phyloP scores from a whole-genome alignment of 2,888 invertebrate species.

The Sinopyrophorus schimmeli region DNA sequence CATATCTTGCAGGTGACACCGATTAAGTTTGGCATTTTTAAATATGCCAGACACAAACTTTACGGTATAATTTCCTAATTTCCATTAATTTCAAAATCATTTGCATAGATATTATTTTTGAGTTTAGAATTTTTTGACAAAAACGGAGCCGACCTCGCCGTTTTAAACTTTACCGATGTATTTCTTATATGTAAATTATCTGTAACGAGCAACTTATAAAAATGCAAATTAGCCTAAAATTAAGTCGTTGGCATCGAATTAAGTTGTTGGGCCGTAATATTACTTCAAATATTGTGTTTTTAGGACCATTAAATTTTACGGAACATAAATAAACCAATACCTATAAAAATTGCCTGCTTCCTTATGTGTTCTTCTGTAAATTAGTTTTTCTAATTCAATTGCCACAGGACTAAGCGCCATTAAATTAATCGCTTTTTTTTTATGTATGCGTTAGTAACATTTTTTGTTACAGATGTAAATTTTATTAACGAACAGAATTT shows the following conservation, averaged over 20 bases:
- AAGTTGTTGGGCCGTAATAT: constrained; percentile 25
- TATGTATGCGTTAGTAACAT: no score
- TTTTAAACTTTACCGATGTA: constrained; percentile 34
- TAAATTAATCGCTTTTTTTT: no score
- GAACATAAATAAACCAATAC: constrained; percentile 8
- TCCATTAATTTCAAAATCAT: constrained; percentile 36
- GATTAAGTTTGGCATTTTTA: constrained; percentile 24
- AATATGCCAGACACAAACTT: constrained; percentile 25
- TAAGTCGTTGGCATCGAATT: constrained; percentile 34
- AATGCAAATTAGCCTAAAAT: constrained; percentile 38
- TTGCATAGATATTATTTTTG: constrained; percentile 37
- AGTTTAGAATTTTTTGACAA: constrained; percentile 33
- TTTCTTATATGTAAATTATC: constrained; percentile 38
- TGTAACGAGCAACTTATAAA: constrained; percentile 35
- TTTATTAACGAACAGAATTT: no score
- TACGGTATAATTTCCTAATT: constrained; percentile 40
- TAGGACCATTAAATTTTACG: constrained; percentile 18
- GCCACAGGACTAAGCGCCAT: no score
- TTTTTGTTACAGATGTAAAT: no score
- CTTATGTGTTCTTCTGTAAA: no score
- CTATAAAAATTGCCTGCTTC: no score
- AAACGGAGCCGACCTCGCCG: constrained; percentile 25
- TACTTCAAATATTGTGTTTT: constrained; percentile 23
- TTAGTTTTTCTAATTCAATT: no score
- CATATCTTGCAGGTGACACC: constrained; percentile 36